Evolutionary conservation across 2,113 vertebrate species (phyloP).

Genomic region (Podocnemis expansa): DNA sequence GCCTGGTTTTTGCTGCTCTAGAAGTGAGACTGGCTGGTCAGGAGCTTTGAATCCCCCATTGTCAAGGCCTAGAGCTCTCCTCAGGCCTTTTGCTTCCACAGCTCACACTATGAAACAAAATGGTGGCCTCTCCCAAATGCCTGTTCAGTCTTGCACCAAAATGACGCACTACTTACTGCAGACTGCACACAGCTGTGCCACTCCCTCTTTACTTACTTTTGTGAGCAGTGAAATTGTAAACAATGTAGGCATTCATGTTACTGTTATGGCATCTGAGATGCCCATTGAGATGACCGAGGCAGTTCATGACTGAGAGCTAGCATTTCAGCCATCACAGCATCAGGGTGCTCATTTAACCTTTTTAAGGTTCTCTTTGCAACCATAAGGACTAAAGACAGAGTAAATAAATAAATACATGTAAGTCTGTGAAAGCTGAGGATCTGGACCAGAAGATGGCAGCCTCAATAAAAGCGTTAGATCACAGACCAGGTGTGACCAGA

Average conservation of each 20-base stretch:
- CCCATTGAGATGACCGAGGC: too few species aligned
- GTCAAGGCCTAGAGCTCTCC: neutral
- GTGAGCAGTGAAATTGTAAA: neutral
- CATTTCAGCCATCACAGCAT: neutral
- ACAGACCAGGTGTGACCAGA: neutral
- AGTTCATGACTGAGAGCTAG: too few species aligned
- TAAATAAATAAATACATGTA: neutral
- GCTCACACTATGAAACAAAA: neutral
- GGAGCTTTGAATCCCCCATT: neutral
- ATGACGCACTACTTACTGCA: neutral
- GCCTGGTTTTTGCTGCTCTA: neutral
- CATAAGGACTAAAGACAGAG: neutral
- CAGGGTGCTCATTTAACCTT: neutral
- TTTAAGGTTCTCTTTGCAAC: neutral
- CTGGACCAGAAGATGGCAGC: neutral
- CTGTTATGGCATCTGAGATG: neutral
- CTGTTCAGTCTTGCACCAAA: neutral
- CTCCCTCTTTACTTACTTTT: neutral
- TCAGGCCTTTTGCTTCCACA: neutral
- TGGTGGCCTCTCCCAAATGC: neutral
- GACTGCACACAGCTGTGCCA: neutral
- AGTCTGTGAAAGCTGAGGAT: neutral
- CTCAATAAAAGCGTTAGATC: neutral
- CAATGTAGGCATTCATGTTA: neutral
- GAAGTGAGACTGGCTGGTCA: neutral